A percentile compares a stretch with the other conserved stretches of the same genome.
These are phyloP conservation scores for Laothoe populi DNA, from an alignment of 2,888 invertebrate genomes.

Conservation along the genomic window DNA sequence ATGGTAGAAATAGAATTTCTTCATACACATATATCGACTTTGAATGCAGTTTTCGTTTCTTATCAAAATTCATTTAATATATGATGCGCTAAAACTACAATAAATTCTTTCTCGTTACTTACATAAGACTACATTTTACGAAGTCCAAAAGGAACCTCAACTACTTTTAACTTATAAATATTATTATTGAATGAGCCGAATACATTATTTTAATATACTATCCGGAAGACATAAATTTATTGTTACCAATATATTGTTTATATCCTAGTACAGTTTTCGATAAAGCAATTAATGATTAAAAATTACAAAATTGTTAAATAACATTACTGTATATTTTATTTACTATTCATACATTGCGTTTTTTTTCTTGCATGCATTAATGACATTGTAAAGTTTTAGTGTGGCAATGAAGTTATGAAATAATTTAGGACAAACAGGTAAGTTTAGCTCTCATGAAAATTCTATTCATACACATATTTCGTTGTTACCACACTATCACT, in stretches of 20 bases:
- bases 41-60: slow-evolving; percentile 2
- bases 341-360: not conserved
- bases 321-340: slow-evolving; percentile 12
- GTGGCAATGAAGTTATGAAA: not conserved
- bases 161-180: slow-evolving; percentile 62
- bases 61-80: slow-evolving; percentile 25
- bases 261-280: slow-evolving; percentile 49
- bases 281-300: slow-evolving; percentile 21
- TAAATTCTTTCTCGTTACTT: slow-evolving; percentile 77
- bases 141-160: slow-evolving; percentile 74
- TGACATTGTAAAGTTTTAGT: slow-evolving; percentile 8
- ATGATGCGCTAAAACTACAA: slow-evolving; percentile 54
- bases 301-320: slow-evolving; percentile 13
- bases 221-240: slow-evolving; percentile 83
- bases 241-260: slow-evolving; percentile 62
- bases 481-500: slow-evolving; percentile 24
- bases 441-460: not conserved
- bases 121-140: slow-evolving; percentile 56
- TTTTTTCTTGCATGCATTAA: slow-evolving; percentile 3
- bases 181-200: slow-evolving; percentile 71
- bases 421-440: not conserved
- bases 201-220: slow-evolving; percentile 72
- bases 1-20: slow-evolving; percentile 3
- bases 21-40: not conserved
- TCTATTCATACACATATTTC: slow-evolving; percentile 4